Evolutionary conservation across 2,113 vertebrate genomes (phyloP), one percentile per base, ranked within the genome.

Genomic region (Ariopsis seemanni): DNA sequence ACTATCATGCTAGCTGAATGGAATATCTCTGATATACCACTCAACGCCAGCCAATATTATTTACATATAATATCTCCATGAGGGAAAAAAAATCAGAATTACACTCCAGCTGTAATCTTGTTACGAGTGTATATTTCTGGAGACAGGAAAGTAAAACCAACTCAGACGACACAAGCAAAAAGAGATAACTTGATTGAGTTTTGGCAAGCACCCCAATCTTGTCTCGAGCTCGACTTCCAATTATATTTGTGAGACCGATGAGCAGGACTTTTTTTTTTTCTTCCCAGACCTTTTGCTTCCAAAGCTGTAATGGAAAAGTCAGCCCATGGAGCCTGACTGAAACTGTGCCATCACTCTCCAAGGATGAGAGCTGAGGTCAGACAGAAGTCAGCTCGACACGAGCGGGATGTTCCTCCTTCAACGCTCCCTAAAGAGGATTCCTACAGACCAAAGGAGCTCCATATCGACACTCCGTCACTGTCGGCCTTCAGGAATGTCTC

Each of bases 201-300:
- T 87, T 88, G 63, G 78, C 81, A 75, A 69, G 83, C 84, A 80
- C 72, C 3, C 17, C 83, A 89, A 90, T 34, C 72, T 71, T 34
- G 65, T 57, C 53, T 72, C 30, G 7, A 58, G 86, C 55, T 83
- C 1, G 50, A 88, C 75, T 84, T 83, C 69, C 65, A 88, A 86
- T 88, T 84, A 48, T 83, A 67, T 81, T 62, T 84, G 77, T 65
- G 57, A 77, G 85, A 74, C 53, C 50, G 60, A 83, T 87, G 69
- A 77, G 82, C 63, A 53, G 53, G 42, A 22, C 85, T 79, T 25
- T 74, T 27, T 52, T 86, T 53, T 42, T 85, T 67, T 17, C 7
- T 83, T 72, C 17, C 48, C 50, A 75, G 85, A 69, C 52, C 25
- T 60, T 86, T 50, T 71, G 42, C 62, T 69, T 81, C 72, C 7